Evolutionary conservation across 2,113 vertebrate genomes (phyloP).

Genomic region (Gnathonemus longibarbis): DNA sequence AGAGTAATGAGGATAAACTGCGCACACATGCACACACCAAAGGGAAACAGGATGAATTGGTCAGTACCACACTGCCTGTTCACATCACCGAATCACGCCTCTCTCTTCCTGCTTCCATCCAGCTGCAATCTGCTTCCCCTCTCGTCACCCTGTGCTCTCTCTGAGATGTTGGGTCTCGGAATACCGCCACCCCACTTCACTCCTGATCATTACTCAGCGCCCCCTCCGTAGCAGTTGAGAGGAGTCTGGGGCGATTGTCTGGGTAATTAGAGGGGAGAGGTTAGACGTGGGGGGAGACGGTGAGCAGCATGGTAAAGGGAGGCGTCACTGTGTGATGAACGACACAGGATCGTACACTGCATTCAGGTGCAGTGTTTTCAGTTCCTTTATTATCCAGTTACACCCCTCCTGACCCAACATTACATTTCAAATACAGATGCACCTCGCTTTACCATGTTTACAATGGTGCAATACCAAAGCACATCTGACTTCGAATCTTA

Average conservation of each 20-base stretch:
- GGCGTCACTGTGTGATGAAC: neutral
- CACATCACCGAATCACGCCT: neutral
- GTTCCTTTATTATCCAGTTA: neutral
- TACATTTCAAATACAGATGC: neutral
- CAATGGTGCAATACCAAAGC: neutral
- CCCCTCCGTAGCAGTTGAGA: neutral
- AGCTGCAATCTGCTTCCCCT: neutral
- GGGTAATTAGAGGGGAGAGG: neutral
- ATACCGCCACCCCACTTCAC: neutral
- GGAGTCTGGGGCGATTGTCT: neutral
- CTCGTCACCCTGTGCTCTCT: neutral
- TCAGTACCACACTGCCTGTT: neutral
- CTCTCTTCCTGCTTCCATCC: neutral
- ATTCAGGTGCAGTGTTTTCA: neutral
- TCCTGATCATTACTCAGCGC: neutral
- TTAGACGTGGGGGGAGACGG: neutral
- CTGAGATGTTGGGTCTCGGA: neutral
- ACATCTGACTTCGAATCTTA: neutral
- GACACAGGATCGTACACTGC: neutral
- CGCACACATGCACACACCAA: neutral
- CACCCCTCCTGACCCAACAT: neutral
- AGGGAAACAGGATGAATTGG: neutral
- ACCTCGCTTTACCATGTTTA: neutral
- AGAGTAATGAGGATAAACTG: neutral
- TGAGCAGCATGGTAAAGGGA: neutral